A percentile compares a stretch with the other conserved stretches of the same genome.
Evolutionary conservation across 1,140 invertebrate genomes (phyloP).

Genomic region (Eupeodes corollae): DNA sequence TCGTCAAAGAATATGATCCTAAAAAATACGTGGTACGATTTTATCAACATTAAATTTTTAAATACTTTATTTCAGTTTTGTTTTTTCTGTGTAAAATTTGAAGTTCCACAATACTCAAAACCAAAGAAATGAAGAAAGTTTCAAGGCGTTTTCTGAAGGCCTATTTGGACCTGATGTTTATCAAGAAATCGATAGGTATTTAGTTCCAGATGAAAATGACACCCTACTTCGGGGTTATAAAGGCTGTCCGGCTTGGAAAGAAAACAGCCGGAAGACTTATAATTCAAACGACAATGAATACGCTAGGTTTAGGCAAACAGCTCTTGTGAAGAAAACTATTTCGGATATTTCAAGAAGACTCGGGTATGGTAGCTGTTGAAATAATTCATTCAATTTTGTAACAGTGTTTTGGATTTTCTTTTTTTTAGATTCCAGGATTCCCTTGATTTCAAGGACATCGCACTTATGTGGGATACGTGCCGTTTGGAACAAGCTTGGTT

Average conservation of each 20-base stretch:
- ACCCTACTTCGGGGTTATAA: slow-evolving; percentile 43
- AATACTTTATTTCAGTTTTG: background rate
- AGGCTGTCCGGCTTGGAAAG: slow-evolving; percentile 20
- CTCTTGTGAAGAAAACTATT: slow-evolving; percentile 21
- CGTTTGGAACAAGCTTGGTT: slow-evolving; percentile 65
- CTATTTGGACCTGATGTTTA: slow-evolving; percentile 44
- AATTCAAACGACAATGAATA: slow-evolving; percentile 17
- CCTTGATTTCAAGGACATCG: slow-evolving; percentile 33
- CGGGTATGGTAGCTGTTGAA: slow-evolving; percentile 15
- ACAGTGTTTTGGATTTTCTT: background rate
- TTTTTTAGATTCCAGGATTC: slow-evolving; percentile 35
- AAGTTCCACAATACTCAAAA: slow-evolving; percentile 57
- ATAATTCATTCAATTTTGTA: background rate
- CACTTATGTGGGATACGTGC: slow-evolving; percentile 58
- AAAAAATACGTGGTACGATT: no score
- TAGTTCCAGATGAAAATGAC: slow-evolving; percentile 18
- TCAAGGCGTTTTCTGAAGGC: slow-evolving; percentile 50
- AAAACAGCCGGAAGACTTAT: slow-evolving; percentile 21
- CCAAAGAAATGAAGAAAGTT: slow-evolving; percentile 53
- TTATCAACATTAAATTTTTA: no score
- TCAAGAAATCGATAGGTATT: no score
- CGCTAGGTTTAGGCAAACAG: slow-evolving; percentile 15
- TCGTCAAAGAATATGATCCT: no score
- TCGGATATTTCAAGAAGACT: slow-evolving; percentile 21
- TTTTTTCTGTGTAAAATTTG: background rate